Conservation (phyloP, 2,888 invertebrate species). For the Drosophila nr. medialis region DNA sequence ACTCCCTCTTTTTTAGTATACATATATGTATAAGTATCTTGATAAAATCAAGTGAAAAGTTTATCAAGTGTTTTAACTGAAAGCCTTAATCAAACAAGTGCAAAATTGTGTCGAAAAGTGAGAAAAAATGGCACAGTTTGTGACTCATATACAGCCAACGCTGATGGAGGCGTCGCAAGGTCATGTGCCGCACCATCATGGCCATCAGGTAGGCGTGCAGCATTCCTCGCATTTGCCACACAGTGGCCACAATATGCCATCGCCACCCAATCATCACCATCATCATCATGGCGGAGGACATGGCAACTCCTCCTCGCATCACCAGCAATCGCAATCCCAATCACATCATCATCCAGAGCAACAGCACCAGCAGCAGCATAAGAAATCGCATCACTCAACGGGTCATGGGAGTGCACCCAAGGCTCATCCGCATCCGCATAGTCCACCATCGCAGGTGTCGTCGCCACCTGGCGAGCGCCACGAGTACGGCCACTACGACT, state of each 20-base stretch:
- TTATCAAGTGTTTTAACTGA: slow-evolving; percentile 46
- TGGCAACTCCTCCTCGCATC: slow-evolving; percentile 51
- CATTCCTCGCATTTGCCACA: slow-evolving; percentile 85
- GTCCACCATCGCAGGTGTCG: slow-evolving; percentile 74
- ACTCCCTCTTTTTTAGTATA: slow-evolving; percentile 60
- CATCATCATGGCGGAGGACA: slow-evolving; percentile 59
- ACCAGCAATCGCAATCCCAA: slow-evolving; percentile 46
- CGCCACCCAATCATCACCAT: slow-evolving; percentile 83
- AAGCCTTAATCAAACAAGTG: slow-evolving; percentile 44
- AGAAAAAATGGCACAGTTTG: slow-evolving; percentile 86
- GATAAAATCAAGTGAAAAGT: slow-evolving; percentile 50
- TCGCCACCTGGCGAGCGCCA: slow-evolving; percentile 65
- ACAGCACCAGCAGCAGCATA: slow-evolving; percentile 43
- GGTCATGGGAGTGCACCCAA: slow-evolving; percentile 64
- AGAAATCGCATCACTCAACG: slow-evolving; percentile 62
- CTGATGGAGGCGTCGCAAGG: slow-evolving; percentile 86
- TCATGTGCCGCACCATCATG: slow-evolving; percentile 86
- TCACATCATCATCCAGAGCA: slow-evolving; percentile 43
- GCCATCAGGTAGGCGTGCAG: slow-evolving; percentile 85
- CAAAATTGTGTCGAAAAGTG: slow-evolving; percentile 21
- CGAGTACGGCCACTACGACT: slow-evolving; percentile 66
- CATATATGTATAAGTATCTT: slow-evolving; percentile 35
- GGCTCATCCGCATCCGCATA: slow-evolving; percentile 52
- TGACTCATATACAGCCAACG: slow-evolving; percentile 87
- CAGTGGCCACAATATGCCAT: slow-evolving; percentile 85